Evolutionary conservation across 2,888 invertebrate species (phyloP), one percentile per base, ranked within the genome.

Genomic region (Lissonota sp.): DNA sequence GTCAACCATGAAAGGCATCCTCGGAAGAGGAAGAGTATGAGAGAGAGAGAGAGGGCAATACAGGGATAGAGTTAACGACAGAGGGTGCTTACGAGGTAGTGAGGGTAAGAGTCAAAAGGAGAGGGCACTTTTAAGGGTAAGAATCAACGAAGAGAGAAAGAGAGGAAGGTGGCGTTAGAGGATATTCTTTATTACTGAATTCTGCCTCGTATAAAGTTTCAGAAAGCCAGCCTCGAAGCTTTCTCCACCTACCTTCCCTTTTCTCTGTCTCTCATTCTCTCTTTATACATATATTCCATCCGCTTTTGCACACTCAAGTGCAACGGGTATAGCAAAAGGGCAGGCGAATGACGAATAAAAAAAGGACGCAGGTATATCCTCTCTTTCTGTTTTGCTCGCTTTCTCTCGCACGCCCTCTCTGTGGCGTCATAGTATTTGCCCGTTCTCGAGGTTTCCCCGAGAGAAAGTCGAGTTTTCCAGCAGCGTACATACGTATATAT

Each of bases 121-220:
- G 26, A 39, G n/a, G 10, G 62, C 7, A 14, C 26, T 26, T 26
- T 26, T 5, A 10, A 4, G 14, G 39, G 26, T 4, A 12, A 64
- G 64, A 66, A n/a, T 7, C 42, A 44, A 64, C 46, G 55, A 46
- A 57, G 66, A 51, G 66, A 49, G 51, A 60, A 63, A 66, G 71
- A 14, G 55, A 55, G 14, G 58, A 51, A 58, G 14, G 37, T 57
- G 44, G 77, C 72, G 73, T 77, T 70, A 44, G 73, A 74, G 76
- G 64, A 79, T 79, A 83, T 81, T 83, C 83, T 83, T 83, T 83
- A 79, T 78, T 70, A 81, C 75, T 72, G 69, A 72, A 75, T 83
- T 79, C 79, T 72, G 72, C 69, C 63, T 73, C 75, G 77, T 73
- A 79, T 70, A 81, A 83, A 83, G 75, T 83, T 83, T 77, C 81